Percentiles rank a stretch among this genome's conserved stretches.
Conservation (phyloP, 1,140 invertebrate species). For the Anoplolepis gracilipes region DNA sequence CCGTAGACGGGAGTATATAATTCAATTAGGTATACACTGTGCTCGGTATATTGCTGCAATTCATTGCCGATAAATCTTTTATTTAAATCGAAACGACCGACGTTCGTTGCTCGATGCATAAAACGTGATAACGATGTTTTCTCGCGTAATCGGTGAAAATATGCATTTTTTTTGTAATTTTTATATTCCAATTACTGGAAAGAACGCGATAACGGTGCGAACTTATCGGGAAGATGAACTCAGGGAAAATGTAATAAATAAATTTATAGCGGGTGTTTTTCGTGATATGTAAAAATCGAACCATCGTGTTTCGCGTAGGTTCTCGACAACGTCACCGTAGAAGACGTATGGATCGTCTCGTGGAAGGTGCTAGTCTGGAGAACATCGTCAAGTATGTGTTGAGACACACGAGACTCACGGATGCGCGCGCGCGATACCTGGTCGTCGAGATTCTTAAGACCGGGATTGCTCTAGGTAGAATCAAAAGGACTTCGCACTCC, state of each 20-base stretch:
- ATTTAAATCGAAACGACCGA: background rate
- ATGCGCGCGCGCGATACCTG: conserved; percentile 71
- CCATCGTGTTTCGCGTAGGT: conserved; percentile 62
- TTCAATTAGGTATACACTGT: conserved; percentile 79
- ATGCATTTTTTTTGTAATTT: conserved; percentile 17
- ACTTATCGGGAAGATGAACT: background rate
- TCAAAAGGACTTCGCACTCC: conserved; percentile 74
- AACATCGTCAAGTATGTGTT: conserved; percentile 80
- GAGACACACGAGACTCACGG: conserved; percentile 72
- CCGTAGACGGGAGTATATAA: conserved; percentile 72
- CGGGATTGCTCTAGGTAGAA: conserved; percentile 77
- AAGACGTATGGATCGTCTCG: conserved; percentile 41
- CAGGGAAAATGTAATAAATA: conserved; percentile 1
- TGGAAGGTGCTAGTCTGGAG: conserved; percentile 76
- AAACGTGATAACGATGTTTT: conserved; percentile 25
- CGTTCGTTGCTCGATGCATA: conserved; percentile 1
- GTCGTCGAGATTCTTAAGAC: conserved; percentile 78
- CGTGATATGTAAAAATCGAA: conserved; percentile 46
- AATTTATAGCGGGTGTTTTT: background rate
- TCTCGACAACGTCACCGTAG: background rate
- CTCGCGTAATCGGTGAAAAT: conserved; percentile 11
- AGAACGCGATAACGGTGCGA: background rate
- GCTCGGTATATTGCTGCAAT: conserved; percentile 30
- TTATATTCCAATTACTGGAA: conserved; percentile 7
- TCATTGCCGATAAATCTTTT: conserved; percentile 40